Evolutionary conservation across 2,797 vertebrate species (phyloP), one percentile per base, ranked within the genome.

Genomic region (Clarias laeviceps): DNA sequence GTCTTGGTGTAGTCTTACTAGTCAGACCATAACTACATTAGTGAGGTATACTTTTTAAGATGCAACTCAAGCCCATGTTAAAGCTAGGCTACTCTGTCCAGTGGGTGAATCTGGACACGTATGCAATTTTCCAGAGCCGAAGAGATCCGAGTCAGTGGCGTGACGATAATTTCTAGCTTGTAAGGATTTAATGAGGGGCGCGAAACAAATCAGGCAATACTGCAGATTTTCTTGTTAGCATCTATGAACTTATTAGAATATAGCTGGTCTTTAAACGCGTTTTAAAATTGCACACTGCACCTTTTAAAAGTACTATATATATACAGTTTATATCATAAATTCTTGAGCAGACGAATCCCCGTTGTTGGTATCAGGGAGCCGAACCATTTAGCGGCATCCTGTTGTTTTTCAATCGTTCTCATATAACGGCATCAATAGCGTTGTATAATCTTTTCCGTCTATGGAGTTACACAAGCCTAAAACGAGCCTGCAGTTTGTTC

Each of bases 381-480:
- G 27, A 56, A 32, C 73, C 27, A 4, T 20, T 76, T 5, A 76
- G 50, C 54, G 37, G 24, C 6, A 37, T 45, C 22, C 40, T 8
- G 70, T 27, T 54, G 27, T 57, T 76, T 76, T 57, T 17, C 27
- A 27, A 12, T 32, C 74, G 1, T 57, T 70, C 54, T 79, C 54
- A 22, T 32, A 45, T 56, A 68, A 59, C 22, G 14, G 34, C 69
- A 29, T 50, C 4, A 11, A 65, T n/a, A 34, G 17, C 22, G 0
- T 29, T 57, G 24, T 57, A 2, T 54, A 29, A 76, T 74, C 40
- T 66, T 85, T 66, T 8, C 45, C 69, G 66, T 81, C 29, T 85
- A 70, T 27, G 84, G 5, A 12, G 22, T 34, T 37, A 40, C 24
- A 1, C 37, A 32, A 74, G 5, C 29, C n/a, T 32, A n/a, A 73